These are phyloP conservation scores for Mirounga angustirostris DNA, from an alignment of 2,113 vertebrate species.

Conservation along the genomic window DNA sequence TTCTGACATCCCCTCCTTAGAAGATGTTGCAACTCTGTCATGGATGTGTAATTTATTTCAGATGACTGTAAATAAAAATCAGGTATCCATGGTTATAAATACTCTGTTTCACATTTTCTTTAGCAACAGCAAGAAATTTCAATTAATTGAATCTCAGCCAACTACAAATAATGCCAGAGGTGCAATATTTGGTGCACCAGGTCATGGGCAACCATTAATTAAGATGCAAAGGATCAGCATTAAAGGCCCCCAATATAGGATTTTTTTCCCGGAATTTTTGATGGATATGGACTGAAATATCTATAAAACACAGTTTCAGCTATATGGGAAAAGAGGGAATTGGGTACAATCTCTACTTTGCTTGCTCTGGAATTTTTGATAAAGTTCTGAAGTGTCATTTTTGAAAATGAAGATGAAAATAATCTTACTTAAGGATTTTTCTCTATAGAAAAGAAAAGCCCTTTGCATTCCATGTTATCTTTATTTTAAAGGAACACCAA, in stretches of 20 bases:
- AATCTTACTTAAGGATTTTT: conserved; percentile 54
- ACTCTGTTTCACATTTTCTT: conserved; percentile 73
- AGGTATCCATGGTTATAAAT: conserved; percentile 74
- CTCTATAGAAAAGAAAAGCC: not conserved
- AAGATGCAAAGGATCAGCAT: conserved; percentile 73
- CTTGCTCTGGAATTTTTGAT: conserved; percentile 71
- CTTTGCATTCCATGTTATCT: conserved; percentile 19
- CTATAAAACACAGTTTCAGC: conserved; percentile 65
- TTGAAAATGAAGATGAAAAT: conserved; percentile 61
- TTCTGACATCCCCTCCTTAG: conserved; percentile 54
- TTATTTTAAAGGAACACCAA: not conserved
- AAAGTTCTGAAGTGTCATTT: conserved; percentile 68
- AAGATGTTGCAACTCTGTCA: not conserved
- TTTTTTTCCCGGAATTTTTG: conserved; percentile 62
- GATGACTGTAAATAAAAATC: conserved; percentile 71
- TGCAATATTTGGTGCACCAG: conserved; percentile 72
- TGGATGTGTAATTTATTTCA: conserved; percentile 50
- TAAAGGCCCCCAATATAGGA: conserved; percentile 27
- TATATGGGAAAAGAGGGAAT: conserved; percentile 43
- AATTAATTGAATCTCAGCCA: conserved; percentile 81
- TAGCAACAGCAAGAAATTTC: conserved; percentile 78
- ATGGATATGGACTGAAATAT: conserved; percentile 60
- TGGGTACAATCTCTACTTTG: conserved; percentile 60
- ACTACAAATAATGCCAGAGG: conserved; percentile 77
- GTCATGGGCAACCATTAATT: conserved; percentile 77